Evolutionary conservation across 92 coral and sea anemone species (phyloP).

Genomic region (Metridium senile): DNA sequence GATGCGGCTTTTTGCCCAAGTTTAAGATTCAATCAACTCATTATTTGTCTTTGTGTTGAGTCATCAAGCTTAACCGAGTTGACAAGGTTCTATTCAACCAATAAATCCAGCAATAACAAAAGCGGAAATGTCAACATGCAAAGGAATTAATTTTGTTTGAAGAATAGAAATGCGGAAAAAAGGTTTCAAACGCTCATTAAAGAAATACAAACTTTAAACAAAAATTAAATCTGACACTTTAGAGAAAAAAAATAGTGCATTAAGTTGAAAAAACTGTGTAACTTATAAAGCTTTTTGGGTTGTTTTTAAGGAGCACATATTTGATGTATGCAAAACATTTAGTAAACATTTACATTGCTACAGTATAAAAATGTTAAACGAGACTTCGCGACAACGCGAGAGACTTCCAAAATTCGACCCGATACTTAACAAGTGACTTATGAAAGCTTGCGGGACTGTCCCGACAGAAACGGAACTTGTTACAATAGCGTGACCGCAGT

Average conservation of each 20-base stretch:
- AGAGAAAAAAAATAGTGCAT: neutral
- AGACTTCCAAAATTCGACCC: neutral
- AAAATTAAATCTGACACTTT: neutral
- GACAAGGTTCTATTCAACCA: slow-evolving; percentile 20
- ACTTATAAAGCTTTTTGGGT: neutral
- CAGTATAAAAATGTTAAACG: neutral
- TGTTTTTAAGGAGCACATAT: neutral
- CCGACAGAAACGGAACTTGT: neutral
- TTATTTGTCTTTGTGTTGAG: slow-evolving; percentile 11
- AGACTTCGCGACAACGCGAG: neutral
- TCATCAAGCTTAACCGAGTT: neutral
- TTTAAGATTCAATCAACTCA: slow-evolving; percentile 24
- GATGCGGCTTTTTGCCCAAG: neutral
- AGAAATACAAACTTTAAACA: too few species aligned
- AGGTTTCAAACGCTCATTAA: neutral
- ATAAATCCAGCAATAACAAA: neutral
- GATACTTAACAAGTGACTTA: neutral
- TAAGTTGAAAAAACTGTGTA: neutral
- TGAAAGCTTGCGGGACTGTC: neutral
- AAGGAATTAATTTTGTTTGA: neutral
- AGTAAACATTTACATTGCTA: neutral
- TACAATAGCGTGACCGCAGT: neutral
- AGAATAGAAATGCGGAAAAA: neutral
- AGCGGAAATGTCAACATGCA: slow-evolving; percentile 35
- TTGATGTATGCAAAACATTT: neutral